Base-by-base conservation (phyloP, 2,797 vertebrate genomes). In the Morus bassanus region DNA sequence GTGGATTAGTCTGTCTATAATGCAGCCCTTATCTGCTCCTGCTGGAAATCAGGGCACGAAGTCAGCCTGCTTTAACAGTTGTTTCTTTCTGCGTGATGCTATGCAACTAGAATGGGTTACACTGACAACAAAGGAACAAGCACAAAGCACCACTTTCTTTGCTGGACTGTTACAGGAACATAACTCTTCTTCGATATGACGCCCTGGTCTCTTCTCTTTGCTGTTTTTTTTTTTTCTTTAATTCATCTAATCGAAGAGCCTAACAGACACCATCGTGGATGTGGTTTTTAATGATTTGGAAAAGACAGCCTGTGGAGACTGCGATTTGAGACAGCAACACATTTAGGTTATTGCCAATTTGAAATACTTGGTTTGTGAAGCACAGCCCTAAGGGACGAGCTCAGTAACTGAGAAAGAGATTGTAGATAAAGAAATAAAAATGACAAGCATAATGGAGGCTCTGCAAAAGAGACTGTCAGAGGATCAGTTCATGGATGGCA, bases 341-440 rank as follows among this genome's bases (percentile, higher is more conserved):
- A 86, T 96, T 97, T 98, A 98, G 97, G 96, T 93, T 97, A 97
- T 96, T 97, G 98, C 94, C 97, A 97, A 97, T 97, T 97, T 96
- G 97, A 98, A 98, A 97, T 96, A 96, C 97, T 97, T 94, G 97
- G 97, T 98, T 97, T 98, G 98, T 96, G 96, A 98, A 98, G 98
- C 98, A 91, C 97, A 98, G 98, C 98, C 99, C 98, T 98, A 94
- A 96, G 98, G 98, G 98, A 98, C 97, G 87, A 97, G 96, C 97
- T 97, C 97, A 97, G 98, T 98, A 98, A 98, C 98, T 97, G 98
- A 98, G 97, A 98, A 97, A 97, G 98, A 98, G 98, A 99, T 98
- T 94, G 97, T 98, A 98, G 98, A 98, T 98, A 99, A 99, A 99
- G 98, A 99, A 98, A 98, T 98, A 98, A 98, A 99, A 99, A 99